Conservation (phyloP, 2,797 vertebrate genomes). For the Gambusia yucatana region DNA sequence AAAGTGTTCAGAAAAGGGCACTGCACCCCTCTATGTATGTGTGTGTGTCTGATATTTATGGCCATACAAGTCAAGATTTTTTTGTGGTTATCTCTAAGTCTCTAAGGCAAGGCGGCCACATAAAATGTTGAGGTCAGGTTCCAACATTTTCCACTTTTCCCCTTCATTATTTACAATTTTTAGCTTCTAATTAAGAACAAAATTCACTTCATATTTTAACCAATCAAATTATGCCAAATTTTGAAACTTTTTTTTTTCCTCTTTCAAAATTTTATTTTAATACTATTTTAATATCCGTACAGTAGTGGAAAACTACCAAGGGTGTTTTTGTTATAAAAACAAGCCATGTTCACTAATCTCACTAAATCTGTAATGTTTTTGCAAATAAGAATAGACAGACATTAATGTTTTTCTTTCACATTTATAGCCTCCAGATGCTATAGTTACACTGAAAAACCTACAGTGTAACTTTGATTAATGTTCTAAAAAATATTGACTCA, state of each 20-base stretch:
- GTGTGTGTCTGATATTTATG: neutral
- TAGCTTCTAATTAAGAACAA: neutral
- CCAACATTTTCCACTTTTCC: neutral
- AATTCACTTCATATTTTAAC: neutral
- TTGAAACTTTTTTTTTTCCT: neutral
- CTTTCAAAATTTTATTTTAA: neutral
- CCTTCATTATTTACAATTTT: neutral
- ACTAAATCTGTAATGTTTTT: neutral
- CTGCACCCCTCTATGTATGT: neutral
- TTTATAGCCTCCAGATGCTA: neutral
- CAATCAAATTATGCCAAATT: neutral
- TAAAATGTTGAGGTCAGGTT: neutral
- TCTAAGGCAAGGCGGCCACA: neutral
- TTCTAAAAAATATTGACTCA: neutral
- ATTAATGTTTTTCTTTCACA: neutral
- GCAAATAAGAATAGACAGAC: neutral
- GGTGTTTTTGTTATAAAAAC: neutral
- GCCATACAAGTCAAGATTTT: neutral
- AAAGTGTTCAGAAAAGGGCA: neutral
- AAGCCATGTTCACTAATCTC: neutral
- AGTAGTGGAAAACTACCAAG: neutral
- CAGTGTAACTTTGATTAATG: neutral
- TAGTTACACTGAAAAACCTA: neutral
- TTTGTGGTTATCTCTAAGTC: neutral
- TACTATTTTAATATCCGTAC: neutral